Evolutionary conservation across 2,888 invertebrate genomes (phyloP), one percentile per base, ranked within the genome.

Genomic region (Parnassius orleans): DNA sequence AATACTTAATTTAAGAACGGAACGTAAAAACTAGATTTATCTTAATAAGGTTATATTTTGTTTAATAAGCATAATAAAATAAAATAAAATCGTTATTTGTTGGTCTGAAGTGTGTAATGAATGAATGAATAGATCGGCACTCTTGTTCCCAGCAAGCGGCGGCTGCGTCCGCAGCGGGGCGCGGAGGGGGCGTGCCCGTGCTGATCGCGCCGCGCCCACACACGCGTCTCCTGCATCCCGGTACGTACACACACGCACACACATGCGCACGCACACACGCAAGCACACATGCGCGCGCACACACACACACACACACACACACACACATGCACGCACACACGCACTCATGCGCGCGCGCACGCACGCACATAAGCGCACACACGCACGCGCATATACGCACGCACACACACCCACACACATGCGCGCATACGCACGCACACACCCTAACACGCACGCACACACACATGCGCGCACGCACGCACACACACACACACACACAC

Each of bases 61-160:
- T 24, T 24, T 3, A 24, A 3, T 24, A 24, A 5, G 3, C 5
- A 24, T 24, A 24, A 24, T 24, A 24, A 24, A 24, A 24, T 24
- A 24, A 24, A 24, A 24, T 5, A 3, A 24, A 24, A 24, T 24
- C 24, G 3, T 24, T 24, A 24, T 24, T 24, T 24, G 24, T 3
- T 5, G 24, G 24, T 24, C 5, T 24, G 24, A 24, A 3, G 24
- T 24, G 24, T 24, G 3, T 24, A 24, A 33, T 33, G 7, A 7
- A 33, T 33, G 7, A 33, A 33, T 7, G 7, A 33, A 33, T 33
- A 33, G 33, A n/a, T 46, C 11, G n/a, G 12, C 12, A 12, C 3
- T 46, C 11, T n/a, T 11, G 3, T n/a, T n/a, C n/a, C 9, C 48
- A 50, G 7, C 70, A 87, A 86, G 87, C 86, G 15, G 87, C 85